Base-by-base conservation (phyloP, 1,140 invertebrate species). In the Varroa destructor region DNA sequence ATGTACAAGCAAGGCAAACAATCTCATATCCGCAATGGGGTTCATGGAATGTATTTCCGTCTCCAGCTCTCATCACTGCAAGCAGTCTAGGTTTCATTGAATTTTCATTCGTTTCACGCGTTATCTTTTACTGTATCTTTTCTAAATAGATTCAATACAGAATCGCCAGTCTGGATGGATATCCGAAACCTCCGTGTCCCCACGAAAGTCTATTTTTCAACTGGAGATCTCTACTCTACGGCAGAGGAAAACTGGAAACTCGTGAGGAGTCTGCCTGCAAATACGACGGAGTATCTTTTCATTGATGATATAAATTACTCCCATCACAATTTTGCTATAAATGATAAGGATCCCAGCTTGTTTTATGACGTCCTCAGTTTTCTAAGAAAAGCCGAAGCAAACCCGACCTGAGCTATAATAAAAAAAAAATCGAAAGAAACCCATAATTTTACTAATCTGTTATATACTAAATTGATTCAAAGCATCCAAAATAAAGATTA, bases 261-360 rank as follows among this genome's bases (percentile, higher is more conserved):
- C 6, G 25, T 58, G 4, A 58, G 40, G 40, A 42, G 40, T 42
- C 57, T 58, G 4, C 57, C 57, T 51, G 46, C 46, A 42, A 58
- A 58, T 12, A 42, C 40, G 57, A 42, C 40, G 4, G 57, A 58
- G 25, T 12, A 58, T 42, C 40, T 58, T 58, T 58, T 5, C 12
- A 58, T 58, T 12, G 25, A 42, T 12, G 57, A 58, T 12, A 3
- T 6, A 42, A 58, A 58, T 36, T 58, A 36, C 40, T 58, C 57
- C 57, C 57, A 58, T 12, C 12, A 58, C 57, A 58, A 58, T 42
- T 58, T 58, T 58, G 57, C 57, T 12, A 36, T 58, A 42, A 58
- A 58, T 42, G 57, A 58, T 42, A 36, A 42, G 25, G 57, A 58
- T 58, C 57, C 57, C 25, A 42, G 57, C 6, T 36, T 58, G 6